Percentiles rank a stretch among this genome's conserved stretches.
Conservation (phyloP, 1,140 invertebrate species). For the Stratiolaelaps scimitus region DNA sequence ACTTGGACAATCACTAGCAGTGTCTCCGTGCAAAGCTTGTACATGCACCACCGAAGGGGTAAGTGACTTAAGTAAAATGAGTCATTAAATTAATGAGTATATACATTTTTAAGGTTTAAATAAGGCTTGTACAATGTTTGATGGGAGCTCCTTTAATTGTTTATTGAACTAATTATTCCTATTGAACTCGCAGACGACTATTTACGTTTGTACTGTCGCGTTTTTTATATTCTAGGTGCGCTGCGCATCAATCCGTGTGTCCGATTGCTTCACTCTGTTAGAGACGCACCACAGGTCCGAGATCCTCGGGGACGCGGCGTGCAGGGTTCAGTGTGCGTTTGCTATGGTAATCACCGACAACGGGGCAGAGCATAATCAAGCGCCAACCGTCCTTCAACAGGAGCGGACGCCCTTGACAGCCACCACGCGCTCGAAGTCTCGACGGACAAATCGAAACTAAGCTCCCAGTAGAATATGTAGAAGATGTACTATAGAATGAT, state of each 20-base stretch:
- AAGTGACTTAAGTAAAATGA: constrained; percentile 38
- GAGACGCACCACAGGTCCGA: constrained; percentile 65
- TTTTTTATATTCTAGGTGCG: constrained; percentile 53
- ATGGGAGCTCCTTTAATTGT: background rate
- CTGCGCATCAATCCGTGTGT: constrained; percentile 73
- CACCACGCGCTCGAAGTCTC: too few relatives aligned
- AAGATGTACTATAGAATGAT: too few relatives aligned
- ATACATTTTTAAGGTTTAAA: background rate
- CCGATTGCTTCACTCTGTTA: constrained; percentile 66
- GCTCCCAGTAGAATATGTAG: too few relatives aligned
- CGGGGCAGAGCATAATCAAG: too few relatives aligned
- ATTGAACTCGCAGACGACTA: background rate
- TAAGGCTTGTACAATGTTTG: background rate
- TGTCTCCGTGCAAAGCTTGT: constrained; percentile 50
- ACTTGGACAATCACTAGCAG: constrained; percentile 45
- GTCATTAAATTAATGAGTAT: too few relatives aligned
- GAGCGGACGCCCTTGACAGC: too few relatives aligned
- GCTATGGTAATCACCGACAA: constrained; percentile 34
- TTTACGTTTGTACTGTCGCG: constrained; percentile 19
- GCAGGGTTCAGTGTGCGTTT: constrained; percentile 66
- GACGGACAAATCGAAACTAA: too few relatives aligned
- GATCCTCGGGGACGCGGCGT: constrained; percentile 69
- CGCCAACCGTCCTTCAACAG: too few relatives aligned
- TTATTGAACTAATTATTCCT: constrained; percentile 14
- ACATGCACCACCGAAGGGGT: constrained; percentile 53